Conservation (phyloP, 2,888 invertebrate species). For the Calameuta pallipes region DNA sequence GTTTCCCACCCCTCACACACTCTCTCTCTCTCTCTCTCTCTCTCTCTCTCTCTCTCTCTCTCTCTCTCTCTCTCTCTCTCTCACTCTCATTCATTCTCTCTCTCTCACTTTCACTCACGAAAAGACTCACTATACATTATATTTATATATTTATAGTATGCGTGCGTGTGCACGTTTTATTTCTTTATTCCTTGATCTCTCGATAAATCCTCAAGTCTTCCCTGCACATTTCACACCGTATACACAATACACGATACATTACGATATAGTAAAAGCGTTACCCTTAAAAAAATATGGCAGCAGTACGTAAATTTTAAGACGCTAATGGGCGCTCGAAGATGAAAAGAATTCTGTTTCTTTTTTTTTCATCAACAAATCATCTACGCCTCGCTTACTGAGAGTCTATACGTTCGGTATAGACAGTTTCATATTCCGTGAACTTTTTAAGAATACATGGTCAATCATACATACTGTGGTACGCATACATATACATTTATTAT, state of each 20-base stretch:
- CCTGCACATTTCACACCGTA: conserved; percentile 7
- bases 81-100: not conserved
- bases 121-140: not conserved
- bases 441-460: not conserved
- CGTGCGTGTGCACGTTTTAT: not conserved
- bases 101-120: not conserved
- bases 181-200: not conserved
- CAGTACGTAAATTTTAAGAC: conserved; percentile 25
- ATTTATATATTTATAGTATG: not conserved
- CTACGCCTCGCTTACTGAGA: not conserved
- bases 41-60: not conserved
- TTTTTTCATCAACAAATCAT: conserved; percentile 12
- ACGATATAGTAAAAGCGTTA: conserved; percentile 27
- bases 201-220: not conserved
- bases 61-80: not conserved
- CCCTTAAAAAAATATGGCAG: conserved; percentile 35
- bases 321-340: not conserved
- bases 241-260: conserved; percentile 28
- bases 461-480: not conserved
- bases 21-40: not conserved
- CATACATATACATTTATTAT: conserved; percentile 6
- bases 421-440: not conserved
- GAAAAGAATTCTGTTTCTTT: conserved; percentile 4
- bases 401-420: not conserved
- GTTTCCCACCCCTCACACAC: not conserved